Conservation (phyloP, 2,797 vertebrate species). For the Distichodus sexfasciatus region DNA sequence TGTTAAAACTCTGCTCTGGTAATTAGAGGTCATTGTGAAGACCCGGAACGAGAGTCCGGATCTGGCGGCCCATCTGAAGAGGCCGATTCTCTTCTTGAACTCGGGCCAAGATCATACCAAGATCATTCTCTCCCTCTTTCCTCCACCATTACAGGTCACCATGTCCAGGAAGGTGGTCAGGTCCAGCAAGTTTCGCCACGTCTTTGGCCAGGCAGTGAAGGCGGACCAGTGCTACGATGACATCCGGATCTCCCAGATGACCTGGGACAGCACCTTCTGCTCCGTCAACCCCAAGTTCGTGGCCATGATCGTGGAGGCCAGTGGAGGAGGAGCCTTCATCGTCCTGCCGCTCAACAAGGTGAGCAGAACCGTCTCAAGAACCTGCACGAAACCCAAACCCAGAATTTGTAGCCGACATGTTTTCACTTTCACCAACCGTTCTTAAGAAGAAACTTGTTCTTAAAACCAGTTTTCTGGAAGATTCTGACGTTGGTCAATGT, state of each 20-base stretch:
- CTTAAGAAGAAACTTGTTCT: too few relatives aligned
- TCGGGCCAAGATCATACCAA: too few relatives aligned
- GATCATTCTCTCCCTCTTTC: neutral
- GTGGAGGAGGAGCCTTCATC: slow-evolving; percentile 89
- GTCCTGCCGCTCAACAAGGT: slow-evolving; percentile 88
- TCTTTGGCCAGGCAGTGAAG: slow-evolving; percentile 86
- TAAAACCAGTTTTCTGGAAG: too few relatives aligned
- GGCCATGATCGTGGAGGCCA: slow-evolving; percentile 91
- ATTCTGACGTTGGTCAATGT: too few relatives aligned
- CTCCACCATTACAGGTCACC: slow-evolving; percentile 59
- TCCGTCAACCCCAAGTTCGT: slow-evolving; percentile 89
- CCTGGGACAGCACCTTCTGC: slow-evolving; percentile 93
- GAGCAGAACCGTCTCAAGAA: slow-evolving; percentile 14
- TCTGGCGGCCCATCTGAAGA: too few relatives aligned
- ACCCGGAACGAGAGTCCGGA: too few relatives aligned
- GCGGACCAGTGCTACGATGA: slow-evolving; percentile 92
- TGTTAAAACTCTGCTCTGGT: too few relatives aligned
- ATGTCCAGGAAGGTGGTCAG: slow-evolving; percentile 89
- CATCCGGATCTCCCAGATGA: slow-evolving; percentile 91
- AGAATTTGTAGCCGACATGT: too few relatives aligned
- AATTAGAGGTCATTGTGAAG: too few relatives aligned
- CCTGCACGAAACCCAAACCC: too few relatives aligned
- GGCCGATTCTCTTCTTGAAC: too few relatives aligned
- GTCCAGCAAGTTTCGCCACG: slow-evolving; percentile 89
- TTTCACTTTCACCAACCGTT: too few relatives aligned